Evolutionary conservation across 1,140 invertebrate genomes (phyloP).

Genomic region (Cotesia vestalis): DNA sequence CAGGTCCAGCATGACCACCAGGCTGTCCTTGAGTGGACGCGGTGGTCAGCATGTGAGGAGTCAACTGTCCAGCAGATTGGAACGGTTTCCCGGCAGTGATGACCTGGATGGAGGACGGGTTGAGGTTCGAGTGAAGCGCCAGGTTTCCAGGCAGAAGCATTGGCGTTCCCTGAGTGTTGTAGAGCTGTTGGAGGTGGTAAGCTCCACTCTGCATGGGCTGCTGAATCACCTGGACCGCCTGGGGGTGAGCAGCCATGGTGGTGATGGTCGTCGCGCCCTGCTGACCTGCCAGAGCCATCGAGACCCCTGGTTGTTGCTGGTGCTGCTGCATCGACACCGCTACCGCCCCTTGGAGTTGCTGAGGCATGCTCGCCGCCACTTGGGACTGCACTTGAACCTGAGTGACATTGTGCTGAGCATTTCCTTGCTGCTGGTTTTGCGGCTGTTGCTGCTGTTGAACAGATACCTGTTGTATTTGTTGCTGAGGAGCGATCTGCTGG

Average conservation of each 20-base stretch:
- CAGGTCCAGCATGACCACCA: constrained; percentile 74
- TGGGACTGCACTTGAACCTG: constrained; percentile 66
- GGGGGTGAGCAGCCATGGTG: constrained; percentile 62
- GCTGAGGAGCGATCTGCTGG: constrained; percentile 61
- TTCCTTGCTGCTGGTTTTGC: constrained; percentile 56
- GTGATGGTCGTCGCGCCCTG: constrained; percentile 62
- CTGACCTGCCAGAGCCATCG: constrained; percentile 62
- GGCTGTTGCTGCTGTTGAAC: constrained; percentile 59
- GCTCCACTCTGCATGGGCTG: constrained; percentile 80
- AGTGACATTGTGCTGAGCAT: constrained; percentile 59
- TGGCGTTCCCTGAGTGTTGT: constrained; percentile 79
- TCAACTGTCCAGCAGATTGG: constrained; percentile 76
- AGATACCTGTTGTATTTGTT: constrained; percentile 60
- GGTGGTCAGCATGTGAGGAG: constrained; percentile 81
- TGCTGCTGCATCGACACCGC: constrained; percentile 67
- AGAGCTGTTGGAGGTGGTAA: constrained; percentile 79
- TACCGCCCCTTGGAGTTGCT: constrained; percentile 62
- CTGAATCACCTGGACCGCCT: constrained; percentile 80
- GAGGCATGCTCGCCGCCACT: constrained; percentile 69
- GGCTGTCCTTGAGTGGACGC: constrained; percentile 71
- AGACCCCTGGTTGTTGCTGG: constrained; percentile 66
- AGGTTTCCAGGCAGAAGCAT: constrained; percentile 83
- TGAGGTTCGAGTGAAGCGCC: constrained; percentile 77
- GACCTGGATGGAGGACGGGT: constrained; percentile 78
- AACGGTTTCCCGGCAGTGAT: constrained; percentile 84